Evolutionary conservation across 1,140 invertebrate species (phyloP), one percentile per base, ranked within the genome.

Genomic region (Phocides pigmalion): DNA sequence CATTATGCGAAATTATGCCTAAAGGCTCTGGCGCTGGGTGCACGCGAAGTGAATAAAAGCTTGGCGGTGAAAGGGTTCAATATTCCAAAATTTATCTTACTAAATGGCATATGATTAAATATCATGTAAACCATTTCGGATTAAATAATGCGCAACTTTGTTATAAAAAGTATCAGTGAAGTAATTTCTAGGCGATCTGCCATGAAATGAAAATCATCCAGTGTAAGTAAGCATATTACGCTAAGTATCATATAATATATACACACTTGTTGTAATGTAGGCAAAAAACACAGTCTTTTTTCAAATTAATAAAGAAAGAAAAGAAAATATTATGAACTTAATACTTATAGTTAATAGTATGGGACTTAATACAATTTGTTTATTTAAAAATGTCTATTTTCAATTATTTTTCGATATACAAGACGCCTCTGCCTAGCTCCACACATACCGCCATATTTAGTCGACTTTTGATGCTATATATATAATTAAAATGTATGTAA

Each of bases 321-420:
- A 32, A 17, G 15, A 37, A 53, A 22, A 47, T 28, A 51, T 25
- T 35, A 32, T 17, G 17, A 35, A 35, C 16, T n/a, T n/a, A n/a
- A n/a, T n/a, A n/a, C n/a, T n/a, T 50, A 50, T 28, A 15, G 35
- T 51, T 17, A 35, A 35, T 15, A 35, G 49, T 51, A 32, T 37
- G 49, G 49, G 11, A 51, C 49, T 51, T 51, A 76, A 76, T 75
- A 71, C 68, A 76, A 67, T 71, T 51, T 74, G 66, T 76, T 76
- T 70, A 73, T 76, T 72, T 70, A 49, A 64, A 66, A 64, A 49
- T 42, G 32, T 56, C 42, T 62, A 41, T 64, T 56, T 61, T 62
- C 42, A 22, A 35, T 35, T 35, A 35, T 35, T n/a, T n/a, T n/a
- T 35, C 4, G 32, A 35, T 35, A 35, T 12, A 2, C 32, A 11